A percentile compares a stretch with the other conserved stretches of the same genome.
These are phyloP conservation scores for Olivierus martensii DNA, from an alignment of 1,140 invertebrate genomes.

Conservation along the genomic window DNA sequence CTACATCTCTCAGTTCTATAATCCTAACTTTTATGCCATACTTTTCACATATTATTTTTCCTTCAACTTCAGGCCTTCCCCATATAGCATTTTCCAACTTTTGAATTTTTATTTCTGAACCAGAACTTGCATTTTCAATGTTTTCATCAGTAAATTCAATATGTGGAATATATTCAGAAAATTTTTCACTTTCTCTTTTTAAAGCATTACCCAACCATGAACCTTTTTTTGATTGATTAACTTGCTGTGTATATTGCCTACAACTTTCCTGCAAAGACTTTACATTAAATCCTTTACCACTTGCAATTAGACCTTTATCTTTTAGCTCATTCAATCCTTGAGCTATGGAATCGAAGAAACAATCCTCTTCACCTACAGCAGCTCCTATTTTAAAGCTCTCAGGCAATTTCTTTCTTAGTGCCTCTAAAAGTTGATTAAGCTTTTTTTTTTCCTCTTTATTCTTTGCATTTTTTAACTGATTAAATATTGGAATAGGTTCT, in stretches of 20 bases:
- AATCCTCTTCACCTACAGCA: conserved; percentile 10
- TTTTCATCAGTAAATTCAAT: conserved; percentile 12
- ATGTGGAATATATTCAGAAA: conserved; percentile 3
- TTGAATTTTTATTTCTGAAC: conserved; percentile 8
- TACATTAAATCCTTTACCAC: conserved; percentile 8
- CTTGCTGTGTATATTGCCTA: conserved; percentile 9
- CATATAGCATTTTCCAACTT: conserved; percentile 10
- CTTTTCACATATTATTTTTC: conserved; percentile 9
- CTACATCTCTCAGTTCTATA: conserved; percentile 9
- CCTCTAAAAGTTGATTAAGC: not conserved
- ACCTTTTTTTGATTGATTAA: conserved; percentile 2
- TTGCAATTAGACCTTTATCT: conserved; percentile 7
- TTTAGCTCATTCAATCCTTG: conserved; percentile 12
- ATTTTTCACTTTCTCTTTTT: not conserved
- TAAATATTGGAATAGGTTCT: not conserved
- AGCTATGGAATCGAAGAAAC: conserved; percentile 12
- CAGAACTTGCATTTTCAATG: conserved; percentile 8
- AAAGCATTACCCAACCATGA: conserved; percentile 8
- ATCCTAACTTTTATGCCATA: conserved; percentile 2
- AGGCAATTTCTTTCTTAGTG: conserved; percentile 3
- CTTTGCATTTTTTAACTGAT: not conserved
- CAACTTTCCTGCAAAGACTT: conserved; percentile 9
- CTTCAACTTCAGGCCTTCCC: conserved; percentile 9
- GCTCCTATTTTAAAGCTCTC: conserved; percentile 11
- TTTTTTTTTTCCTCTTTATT: not conserved